phyloP scores from a whole-genome alignment of 1,140 invertebrate genomes.

The Paraescarpia echinospica region DNA sequence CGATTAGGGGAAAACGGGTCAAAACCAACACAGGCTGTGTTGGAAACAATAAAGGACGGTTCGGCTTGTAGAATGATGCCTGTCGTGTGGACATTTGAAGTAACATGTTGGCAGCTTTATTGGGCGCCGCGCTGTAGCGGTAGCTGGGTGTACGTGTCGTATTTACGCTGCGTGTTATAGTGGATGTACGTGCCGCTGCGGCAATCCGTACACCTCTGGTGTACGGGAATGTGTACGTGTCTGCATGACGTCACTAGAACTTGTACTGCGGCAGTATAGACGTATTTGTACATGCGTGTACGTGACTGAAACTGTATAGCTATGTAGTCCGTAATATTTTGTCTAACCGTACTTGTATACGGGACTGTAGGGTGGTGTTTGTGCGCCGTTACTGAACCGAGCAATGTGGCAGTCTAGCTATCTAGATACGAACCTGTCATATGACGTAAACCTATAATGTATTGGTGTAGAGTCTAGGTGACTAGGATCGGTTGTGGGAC shows the following conservation, averaged over 20 bases:
- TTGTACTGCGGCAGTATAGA: too few species aligned
- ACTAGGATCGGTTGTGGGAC: neutral
- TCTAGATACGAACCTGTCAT: neutral
- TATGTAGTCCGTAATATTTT: too few species aligned
- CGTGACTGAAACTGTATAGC: too few species aligned
- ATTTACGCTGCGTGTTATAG: neutral
- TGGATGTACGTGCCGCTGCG: neutral
- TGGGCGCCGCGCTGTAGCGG: neutral
- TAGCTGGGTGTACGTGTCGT: neutral
- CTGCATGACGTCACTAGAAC: too few species aligned
- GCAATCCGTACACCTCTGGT: too few species aligned
- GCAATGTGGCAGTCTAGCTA: neutral
- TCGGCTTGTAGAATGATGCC: neutral
- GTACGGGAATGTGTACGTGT: too few species aligned
- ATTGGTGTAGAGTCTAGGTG: neutral
- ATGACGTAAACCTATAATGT: neutral
- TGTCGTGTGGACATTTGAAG: neutral
- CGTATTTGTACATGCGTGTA: too few species aligned
- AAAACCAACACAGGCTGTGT: neutral
- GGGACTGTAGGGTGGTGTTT: too few species aligned
- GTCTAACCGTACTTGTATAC: neutral
- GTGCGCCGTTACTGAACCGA: neutral
- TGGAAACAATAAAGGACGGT: neutral
- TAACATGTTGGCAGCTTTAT: neutral
- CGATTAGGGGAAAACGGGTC: constrained; percentile 3